Evolutionary conservation across 2,888 invertebrate species (phyloP).

Genomic region (Podotricha telesiphe): DNA sequence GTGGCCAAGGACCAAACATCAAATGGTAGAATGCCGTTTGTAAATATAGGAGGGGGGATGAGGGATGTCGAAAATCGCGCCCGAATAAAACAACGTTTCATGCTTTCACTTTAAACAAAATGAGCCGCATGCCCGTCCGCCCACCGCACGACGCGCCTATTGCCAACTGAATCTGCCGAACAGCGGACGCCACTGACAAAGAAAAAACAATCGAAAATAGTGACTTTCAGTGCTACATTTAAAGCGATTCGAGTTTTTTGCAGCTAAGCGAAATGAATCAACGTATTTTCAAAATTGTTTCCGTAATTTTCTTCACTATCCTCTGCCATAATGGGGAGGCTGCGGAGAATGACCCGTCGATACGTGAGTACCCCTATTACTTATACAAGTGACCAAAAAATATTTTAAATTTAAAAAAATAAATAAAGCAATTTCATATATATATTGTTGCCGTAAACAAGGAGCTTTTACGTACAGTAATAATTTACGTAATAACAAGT

Average conservation of each 20-base stretch:
- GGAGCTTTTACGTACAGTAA: too few relatives aligned
- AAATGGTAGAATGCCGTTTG: conserved; percentile 47
- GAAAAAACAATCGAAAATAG: conserved; percentile 48
- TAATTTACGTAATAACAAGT: too few relatives aligned
- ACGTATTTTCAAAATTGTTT: conserved; percentile 61
- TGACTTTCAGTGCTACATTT: conserved; percentile 48
- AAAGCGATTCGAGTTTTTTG: conserved; percentile 33
- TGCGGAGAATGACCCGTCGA: conserved; percentile 62
- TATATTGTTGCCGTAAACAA: too few relatives aligned
- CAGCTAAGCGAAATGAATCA: conserved; percentile 63
- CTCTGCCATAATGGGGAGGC: conserved; percentile 67
- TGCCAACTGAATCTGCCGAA: conserved; percentile 62
- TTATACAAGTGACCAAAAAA: neutral
- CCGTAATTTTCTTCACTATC: conserved; percentile 67
- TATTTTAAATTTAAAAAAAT: too few relatives aligned
- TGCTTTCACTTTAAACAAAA: conserved; percentile 81
- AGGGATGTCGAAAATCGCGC: conserved; percentile 79
- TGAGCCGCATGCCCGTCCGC: conserved; percentile 65
- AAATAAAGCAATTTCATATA: too few relatives aligned
- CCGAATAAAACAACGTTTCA: conserved; percentile 75
- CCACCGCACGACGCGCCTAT: conserved; percentile 60
- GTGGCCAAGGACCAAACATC: conserved; percentile 32
- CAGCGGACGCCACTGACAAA: conserved; percentile 64
- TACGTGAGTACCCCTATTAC: conserved; percentile 66
- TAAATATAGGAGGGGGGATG: conserved; percentile 65